Conservation (phyloP, 2,113 vertebrate genomes). For the Butastur rufipennis region DNA sequence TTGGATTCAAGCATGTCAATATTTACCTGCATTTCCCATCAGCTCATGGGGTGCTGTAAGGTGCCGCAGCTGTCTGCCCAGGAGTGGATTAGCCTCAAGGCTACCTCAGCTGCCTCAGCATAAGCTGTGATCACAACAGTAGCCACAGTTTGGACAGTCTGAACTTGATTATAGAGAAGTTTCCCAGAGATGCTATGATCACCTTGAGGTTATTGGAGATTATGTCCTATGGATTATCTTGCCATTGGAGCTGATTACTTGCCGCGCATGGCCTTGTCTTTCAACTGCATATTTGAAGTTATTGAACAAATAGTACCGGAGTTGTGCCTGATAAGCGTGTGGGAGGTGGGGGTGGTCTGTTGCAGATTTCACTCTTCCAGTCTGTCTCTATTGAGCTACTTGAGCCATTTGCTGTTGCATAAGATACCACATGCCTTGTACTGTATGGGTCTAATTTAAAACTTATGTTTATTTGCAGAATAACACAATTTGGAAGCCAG, state of each 20-base stretch:
- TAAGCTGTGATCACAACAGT: background rate
- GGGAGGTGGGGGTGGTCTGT: background rate
- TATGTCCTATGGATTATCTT: background rate
- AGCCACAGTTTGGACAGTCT: background rate
- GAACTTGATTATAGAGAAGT: background rate
- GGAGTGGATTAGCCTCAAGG: rapidly evolving
- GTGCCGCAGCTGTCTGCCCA: background rate
- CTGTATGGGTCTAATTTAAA: background rate
- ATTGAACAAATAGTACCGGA: background rate
- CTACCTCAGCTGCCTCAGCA: background rate
- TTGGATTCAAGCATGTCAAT: background rate
- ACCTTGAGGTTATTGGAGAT: background rate
- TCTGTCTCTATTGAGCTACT: background rate
- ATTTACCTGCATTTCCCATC: background rate
- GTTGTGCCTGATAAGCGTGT: background rate
- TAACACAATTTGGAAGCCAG: slow-evolving; percentile 84
- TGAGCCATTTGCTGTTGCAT: background rate
- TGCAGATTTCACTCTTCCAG: background rate
- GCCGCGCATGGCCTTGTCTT: background rate
- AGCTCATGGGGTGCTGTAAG: background rate
- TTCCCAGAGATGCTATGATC: background rate
- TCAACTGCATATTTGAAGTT: background rate
- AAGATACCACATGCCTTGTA: background rate
- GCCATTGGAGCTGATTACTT: background rate
- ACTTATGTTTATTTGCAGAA: slow-evolving; percentile 76